Base-by-base conservation (phyloP, 2,888 invertebrate genomes). In the Mesopsocus fuscifrons region DNA sequence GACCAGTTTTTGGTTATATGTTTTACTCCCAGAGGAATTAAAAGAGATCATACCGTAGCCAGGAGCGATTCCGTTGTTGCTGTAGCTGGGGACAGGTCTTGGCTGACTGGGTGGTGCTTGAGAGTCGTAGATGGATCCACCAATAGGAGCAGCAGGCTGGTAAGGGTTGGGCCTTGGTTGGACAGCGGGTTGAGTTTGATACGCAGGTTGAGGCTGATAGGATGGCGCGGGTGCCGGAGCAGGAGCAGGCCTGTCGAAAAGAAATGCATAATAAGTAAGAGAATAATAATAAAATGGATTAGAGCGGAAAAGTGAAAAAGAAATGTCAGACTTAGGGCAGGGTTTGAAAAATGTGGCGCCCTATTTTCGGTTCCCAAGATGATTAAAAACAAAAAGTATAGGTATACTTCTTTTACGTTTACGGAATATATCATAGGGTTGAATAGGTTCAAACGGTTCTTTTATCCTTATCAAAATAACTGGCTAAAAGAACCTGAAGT, bases 241-340 rank as follows among this genome's bases (percentile, higher is more conserved):
- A 3, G 50, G 46, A 41, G 47, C 46, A 42, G 50, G n/a, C n/a
- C n/a, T n/a, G n/a, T n/a, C n/a, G n/a, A n/a, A 49, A n/a, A 21
- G 18, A n/a, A 42, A 51, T 48, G 47, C 49, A 50, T 43, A 15
- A 8, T 5, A 15, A 3, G 8, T 30, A 23, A 9, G 13, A 41
- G 11, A 22, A 30, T 20, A 17, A 40, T 13, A n/a, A 40, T n/a
- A 22, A 16, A 16, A 8, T 13, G 11, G 34, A n/a, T 34, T 8
- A 34, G 11, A n/a, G 15, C n/a, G 15, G 15, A 34, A 34, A 34
- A 13, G 15, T 16, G 8, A 15, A n/a, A n/a, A n/a, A n/a, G n/a
- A n/a, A n/a, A n/a, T n/a, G n/a, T n/a, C n/a, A n/a, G n/a, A n/a
- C n/a, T n/a, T n/a, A n/a, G n/a, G n/a, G n/a, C n/a, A n/a, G n/a